These are phyloP conservation scores for Montipora capitata DNA, from an alignment of 92 coral and sea anemone genomes.

Conservation along the genomic window DNA sequence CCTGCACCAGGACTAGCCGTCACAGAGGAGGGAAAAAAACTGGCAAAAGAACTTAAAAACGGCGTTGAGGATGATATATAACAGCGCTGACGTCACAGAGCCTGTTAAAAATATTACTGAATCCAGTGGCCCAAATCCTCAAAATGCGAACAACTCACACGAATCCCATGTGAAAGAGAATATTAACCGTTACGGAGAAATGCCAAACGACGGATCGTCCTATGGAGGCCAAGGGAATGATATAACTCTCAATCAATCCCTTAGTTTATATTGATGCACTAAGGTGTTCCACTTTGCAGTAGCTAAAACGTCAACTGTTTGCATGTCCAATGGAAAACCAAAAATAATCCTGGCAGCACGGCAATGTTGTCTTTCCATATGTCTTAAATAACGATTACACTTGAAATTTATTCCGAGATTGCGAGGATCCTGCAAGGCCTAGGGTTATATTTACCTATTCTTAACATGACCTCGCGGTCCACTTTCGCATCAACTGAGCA, in stretches of 20 bases:
- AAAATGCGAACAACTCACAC: not conserved
- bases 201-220: not conserved
- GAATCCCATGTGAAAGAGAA: not conserved
- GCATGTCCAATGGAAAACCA: no score
- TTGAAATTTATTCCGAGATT: no score
- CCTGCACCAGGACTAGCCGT: conserved; percentile 47
- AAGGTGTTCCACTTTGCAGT: no score
- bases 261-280: no score
- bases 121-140: not conserved
- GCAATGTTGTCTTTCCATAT: no score
- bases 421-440: no score
- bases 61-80: not conserved
- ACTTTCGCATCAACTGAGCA: no score
- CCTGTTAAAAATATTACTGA: not conserved
- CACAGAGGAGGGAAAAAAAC: conserved; percentile 34
- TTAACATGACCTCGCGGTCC: no score
- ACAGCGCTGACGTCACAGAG: not conserved
- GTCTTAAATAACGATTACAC: no score
- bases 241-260: not conserved
- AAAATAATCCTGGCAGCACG: no score
- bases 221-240: not conserved
- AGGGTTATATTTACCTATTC: no score
- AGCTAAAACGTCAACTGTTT: no score
- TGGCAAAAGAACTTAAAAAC: not conserved
- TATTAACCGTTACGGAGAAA: not conserved